phyloP scores from a whole-genome alignment of 2,797 vertebrate species.

The Coracias cyanogaster region DNA sequence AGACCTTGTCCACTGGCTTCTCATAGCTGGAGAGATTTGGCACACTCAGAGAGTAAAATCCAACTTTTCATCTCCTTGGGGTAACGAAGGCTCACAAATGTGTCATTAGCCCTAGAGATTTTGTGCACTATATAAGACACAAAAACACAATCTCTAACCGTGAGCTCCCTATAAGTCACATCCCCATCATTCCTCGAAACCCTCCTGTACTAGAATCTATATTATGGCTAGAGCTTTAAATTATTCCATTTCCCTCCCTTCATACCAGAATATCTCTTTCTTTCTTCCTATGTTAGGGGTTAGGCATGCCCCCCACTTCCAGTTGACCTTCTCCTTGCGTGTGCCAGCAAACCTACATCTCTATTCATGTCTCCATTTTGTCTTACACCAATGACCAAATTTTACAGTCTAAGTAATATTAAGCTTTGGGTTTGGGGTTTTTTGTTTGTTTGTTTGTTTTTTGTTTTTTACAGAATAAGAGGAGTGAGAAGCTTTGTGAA shows the following conservation, averaged over 20 bases:
- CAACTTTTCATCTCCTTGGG: background rate
- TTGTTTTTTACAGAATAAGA: background rate
- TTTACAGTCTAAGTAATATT: background rate
- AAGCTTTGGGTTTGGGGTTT: background rate
- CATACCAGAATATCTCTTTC: background rate
- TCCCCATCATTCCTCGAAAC: background rate
- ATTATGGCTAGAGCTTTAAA: background rate
- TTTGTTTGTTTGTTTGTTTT: background rate
- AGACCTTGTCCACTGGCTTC: background rate
- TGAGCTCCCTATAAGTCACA: background rate
- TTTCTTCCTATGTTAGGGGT: background rate
- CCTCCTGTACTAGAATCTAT: background rate
- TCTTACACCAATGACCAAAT: background rate
- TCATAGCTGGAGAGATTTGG: background rate
- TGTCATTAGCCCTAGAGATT: background rate
- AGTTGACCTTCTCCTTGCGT: background rate
- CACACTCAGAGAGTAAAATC: background rate
- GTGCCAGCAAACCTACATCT: background rate
- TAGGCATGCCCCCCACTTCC: background rate
- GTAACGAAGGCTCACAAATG: rapidly evolving
- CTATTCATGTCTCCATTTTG: background rate
- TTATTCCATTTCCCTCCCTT: background rate
- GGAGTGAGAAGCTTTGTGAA: background rate
- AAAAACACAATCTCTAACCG: background rate
- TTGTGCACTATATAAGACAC: background rate